Percentiles rank a stretch among this genome's conserved stretches.
phyloP scores from a whole-genome alignment of 2,113 vertebrate species.

The Poicephalus gulielmi region DNA sequence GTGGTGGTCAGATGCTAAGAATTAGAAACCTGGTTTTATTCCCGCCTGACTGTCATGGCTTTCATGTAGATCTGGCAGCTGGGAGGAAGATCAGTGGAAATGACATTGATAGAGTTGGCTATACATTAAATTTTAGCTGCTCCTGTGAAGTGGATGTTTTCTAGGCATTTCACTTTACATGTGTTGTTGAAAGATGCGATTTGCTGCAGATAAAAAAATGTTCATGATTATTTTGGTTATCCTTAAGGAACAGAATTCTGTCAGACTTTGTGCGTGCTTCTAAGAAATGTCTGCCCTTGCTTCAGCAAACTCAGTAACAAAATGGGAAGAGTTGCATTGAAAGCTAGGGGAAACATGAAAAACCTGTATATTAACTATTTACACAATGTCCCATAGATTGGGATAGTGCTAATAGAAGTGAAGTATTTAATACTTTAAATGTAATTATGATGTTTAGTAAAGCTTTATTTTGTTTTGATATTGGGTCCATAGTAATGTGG shows the following conservation, averaged over 20 bases:
- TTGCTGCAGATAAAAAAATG: background rate
- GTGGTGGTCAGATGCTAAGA: background rate
- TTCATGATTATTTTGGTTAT: background rate
- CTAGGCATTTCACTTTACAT: background rate
- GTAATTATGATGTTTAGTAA: background rate
- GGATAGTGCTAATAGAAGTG: background rate
- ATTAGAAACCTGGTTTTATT: background rate
- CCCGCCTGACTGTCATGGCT: background rate
- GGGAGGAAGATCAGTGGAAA: background rate
- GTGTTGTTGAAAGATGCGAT: background rate
- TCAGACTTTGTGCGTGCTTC: background rate
- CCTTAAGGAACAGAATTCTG: background rate
- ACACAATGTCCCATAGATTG: background rate
- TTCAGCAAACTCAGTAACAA: background rate
- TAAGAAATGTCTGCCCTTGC: background rate
- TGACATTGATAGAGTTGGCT: background rate
- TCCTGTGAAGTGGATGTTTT: background rate
- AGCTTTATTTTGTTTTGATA: background rate
- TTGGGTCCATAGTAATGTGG: background rate
- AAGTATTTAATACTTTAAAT: background rate
- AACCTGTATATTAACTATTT: rapidly evolving
- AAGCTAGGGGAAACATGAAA: background rate
- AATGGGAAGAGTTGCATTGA: background rate
- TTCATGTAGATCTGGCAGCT: background rate
- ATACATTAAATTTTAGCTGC: background rate